Evolutionary conservation across 1,140 invertebrate genomes (phyloP), one percentile per base, ranked within the genome.

Genomic region (Drosophila pandora): DNA sequence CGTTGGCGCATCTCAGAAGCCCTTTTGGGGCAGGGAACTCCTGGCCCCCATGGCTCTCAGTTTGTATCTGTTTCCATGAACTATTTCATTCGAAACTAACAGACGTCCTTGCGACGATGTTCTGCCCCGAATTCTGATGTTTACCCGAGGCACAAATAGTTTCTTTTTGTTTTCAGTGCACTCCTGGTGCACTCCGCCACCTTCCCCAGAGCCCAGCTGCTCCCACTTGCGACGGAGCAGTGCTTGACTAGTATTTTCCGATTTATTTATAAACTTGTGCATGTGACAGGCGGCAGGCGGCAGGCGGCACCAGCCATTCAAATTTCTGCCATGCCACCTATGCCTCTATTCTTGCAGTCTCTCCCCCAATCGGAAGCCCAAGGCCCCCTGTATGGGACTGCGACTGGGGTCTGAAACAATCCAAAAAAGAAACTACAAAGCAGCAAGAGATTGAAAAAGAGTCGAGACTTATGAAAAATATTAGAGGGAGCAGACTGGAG

Each of bases 261-360:
- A 67, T 70, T 81, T 81, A 81, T 81, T 81, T 81, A 76, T 81
- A 81, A 81, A 81, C 78, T 76, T 57, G 55, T 39, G 43, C 49
- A 47, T 73, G 71, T 74, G 71, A 74, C 70, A 74, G 68, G 17
- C 54, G 37, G 37, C 37, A 17, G 4, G 25, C 25, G 2, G 41
- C 41, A 17, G 39, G 55, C 21, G 62, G 57, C 62, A 47, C 76
- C 56, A 79, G 69, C 43, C 56, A 79, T 79, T 79, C 61, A 76
- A 77, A 76, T 47, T 41, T 78, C 56, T 57, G 25, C 25, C 25
- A 28, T 28, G 5, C 25, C 25, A 28, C 25, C 25, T 28, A 28
- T 28, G 25, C 25, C 25, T 6, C 68, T 28, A 50, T 41, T 21
- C 22, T 9, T n/a, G 17, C n/a, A 45, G 28, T 25, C 3, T 47